These are phyloP conservation scores for Cyprinella venusta DNA, from an alignment of 2,797 vertebrate genomes.

Conservation along the genomic window DNA sequence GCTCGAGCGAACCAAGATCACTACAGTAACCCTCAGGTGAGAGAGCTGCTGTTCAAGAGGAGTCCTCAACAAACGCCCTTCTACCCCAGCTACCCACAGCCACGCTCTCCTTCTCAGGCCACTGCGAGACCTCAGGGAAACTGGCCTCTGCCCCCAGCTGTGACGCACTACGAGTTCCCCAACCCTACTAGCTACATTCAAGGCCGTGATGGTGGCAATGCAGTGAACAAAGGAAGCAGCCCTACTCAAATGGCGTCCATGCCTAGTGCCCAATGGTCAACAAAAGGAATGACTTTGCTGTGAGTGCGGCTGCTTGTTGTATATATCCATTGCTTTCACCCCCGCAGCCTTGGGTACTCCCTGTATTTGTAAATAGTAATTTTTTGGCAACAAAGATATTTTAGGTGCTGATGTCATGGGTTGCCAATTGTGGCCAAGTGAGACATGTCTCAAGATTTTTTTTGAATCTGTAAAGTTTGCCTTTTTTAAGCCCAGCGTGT, in stretches of 20 bases:
- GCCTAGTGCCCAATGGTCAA: slow-evolving; percentile 61
- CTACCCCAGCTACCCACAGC: slow-evolving; percentile 67
- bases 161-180: slow-evolving; percentile 67
- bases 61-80: slow-evolving; percentile 67
- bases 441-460: background rate
- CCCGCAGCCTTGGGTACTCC: background rate
- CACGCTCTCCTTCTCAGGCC: slow-evolving; percentile 54
- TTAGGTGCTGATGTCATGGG: background rate
- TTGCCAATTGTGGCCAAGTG: background rate
- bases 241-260: slow-evolving; percentile 42
- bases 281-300: slow-evolving; percentile 39
- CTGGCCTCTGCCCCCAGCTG: slow-evolving; percentile 66
- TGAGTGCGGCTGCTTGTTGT: slow-evolving; percentile 47
- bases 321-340: slow-evolving; percentile 44
- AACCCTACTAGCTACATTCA: slow-evolving; percentile 59
- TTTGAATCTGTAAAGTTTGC: background rate
- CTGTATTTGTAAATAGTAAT: slow-evolving; percentile 33
- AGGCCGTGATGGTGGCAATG: slow-evolving; percentile 43
- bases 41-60: slow-evolving; percentile 65
- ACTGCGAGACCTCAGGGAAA: slow-evolving; percentile 52
- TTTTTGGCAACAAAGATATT: background rate
- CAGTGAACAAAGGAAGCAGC: slow-evolving; percentile 5
- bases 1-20: slow-evolving; percentile 62
- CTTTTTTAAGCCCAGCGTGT: slow-evolving; percentile 22
- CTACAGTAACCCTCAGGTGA: slow-evolving; percentile 67